phyloP scores from a whole-genome alignment of 2,797 vertebrate species.

The Xenentodon cancila region DNA sequence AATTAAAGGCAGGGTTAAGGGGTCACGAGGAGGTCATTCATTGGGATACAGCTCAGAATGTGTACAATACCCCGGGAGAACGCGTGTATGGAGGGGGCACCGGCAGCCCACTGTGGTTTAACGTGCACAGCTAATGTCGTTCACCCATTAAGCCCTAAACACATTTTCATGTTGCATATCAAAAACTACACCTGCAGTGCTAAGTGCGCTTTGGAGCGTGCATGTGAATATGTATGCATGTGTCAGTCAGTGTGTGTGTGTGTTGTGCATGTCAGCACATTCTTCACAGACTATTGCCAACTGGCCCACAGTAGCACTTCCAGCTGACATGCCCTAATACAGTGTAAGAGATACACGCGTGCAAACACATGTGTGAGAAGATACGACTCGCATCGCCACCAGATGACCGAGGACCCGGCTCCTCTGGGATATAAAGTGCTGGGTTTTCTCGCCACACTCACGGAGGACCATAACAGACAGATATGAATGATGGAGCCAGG shows the following conservation, averaged over 20 bases:
- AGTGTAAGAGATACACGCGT: conserved; percentile 7
- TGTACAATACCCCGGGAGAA: conserved; percentile 87
- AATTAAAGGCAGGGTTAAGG: conserved; percentile 97
- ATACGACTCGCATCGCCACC: conserved; percentile 11
- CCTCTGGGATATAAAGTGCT: conserved; percentile 2
- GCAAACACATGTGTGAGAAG: conserved; percentile 20
- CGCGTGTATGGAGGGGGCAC: conserved; percentile 56
- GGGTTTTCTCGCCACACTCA: conserved; percentile 29
- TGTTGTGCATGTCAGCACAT: conserved; percentile 51
- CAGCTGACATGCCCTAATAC: conserved; percentile 35
- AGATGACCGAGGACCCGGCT: conserved; percentile 2
- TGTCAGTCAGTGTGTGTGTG: conserved; percentile 28
- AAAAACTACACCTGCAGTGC: conserved; percentile 42
- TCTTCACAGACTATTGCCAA: conserved; percentile 61
- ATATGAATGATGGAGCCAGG: conserved; percentile 74
- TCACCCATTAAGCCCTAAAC: conserved; percentile 68
- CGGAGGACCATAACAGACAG: conserved; percentile 52
- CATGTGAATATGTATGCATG: conserved; percentile 45
- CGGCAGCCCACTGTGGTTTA: conserved; percentile 73
- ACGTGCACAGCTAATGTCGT: conserved; percentile 77
- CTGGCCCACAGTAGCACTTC: conserved; percentile 52
- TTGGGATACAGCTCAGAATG: conserved; percentile 95
- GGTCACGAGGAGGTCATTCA: conserved; percentile 94
- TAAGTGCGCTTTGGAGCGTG: conserved; percentile 41
- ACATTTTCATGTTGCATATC: conserved; percentile 55